Evolutionary conservation across 2,113 vertebrate genomes (phyloP).

Genomic region (Ctenomys sociabilis): DNA sequence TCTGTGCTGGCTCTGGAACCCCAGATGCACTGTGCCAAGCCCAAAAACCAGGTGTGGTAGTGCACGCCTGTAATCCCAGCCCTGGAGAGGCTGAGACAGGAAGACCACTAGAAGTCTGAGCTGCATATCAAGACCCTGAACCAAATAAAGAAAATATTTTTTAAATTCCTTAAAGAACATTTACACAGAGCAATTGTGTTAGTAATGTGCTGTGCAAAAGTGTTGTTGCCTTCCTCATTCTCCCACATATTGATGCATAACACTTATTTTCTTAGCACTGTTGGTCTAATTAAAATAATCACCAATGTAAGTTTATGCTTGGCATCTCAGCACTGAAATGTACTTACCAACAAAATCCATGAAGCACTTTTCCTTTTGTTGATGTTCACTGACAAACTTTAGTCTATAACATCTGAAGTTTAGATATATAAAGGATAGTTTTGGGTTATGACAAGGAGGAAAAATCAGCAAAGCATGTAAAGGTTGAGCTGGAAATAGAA

Average conservation of each 20-base stretch:
- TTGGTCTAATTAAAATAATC: constrained; percentile 24
- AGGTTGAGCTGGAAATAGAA: constrained; percentile 52
- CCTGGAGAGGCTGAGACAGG: no score
- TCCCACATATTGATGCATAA: background rate
- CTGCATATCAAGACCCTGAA: no score
- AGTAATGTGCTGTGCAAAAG: background rate
- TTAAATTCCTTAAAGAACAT: background rate
- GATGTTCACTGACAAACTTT: background rate
- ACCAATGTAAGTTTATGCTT: background rate
- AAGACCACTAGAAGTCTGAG: no score
- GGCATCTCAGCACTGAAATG: accelerated
- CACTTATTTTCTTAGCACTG: background rate
- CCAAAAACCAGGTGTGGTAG: no score
- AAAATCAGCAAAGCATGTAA: constrained; percentile 5
- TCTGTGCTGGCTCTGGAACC: no score
- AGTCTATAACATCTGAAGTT: background rate
- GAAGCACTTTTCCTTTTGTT: background rate
- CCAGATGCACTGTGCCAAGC: no score
- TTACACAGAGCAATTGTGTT: background rate
- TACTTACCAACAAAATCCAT: background rate
- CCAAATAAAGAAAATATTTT: no score
- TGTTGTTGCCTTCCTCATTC: background rate
- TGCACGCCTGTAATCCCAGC: no score
- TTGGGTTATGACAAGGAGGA: background rate
- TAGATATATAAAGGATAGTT: background rate